Percentiles rank a stretch among this genome's conserved stretches.
Conservation (phyloP, 2,888 invertebrate species). For the Graphium colonna region DNA sequence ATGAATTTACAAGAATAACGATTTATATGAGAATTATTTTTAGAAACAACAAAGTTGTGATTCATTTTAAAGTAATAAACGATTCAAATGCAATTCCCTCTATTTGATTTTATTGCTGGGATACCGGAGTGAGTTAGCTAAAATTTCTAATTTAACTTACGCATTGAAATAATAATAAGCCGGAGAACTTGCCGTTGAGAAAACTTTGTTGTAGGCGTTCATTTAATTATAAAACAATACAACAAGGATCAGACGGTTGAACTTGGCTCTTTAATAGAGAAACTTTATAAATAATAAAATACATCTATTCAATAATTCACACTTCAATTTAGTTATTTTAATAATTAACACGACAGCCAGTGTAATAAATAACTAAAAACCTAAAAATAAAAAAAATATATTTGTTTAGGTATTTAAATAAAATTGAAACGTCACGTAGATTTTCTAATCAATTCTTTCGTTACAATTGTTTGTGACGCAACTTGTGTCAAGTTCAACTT, state of each 20-base stretch:
- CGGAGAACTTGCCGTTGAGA: slow-evolving; percentile 13
- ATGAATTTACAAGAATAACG: too few species aligned
- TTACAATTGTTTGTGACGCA: not conserved
- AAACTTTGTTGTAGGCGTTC: slow-evolving; percentile 20
- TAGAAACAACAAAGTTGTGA: not conserved
- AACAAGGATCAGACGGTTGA: slow-evolving; percentile 19
- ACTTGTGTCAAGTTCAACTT: not conserved
- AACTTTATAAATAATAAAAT: slow-evolving; percentile 20
- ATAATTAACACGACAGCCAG: too few species aligned
- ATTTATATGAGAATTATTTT: too few species aligned
- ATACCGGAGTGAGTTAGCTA: slow-evolving; percentile 14
- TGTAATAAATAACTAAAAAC: too few species aligned
- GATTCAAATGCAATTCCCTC: slow-evolving; percentile 18
- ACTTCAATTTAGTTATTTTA: slow-evolving; percentile 4
- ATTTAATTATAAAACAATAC: slow-evolving; percentile 24
- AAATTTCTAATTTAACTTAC: slow-evolving; percentile 23
- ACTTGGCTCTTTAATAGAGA: slow-evolving; percentile 19
- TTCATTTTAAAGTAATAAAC: slow-evolving; percentile 18
- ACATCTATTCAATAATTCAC: slow-evolving; percentile 11
- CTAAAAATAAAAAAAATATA: too few species aligned
- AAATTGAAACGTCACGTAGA: not conserved
- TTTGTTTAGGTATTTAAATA: not conserved
- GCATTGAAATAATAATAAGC: slow-evolving; percentile 23
- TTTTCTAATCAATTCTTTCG: not conserved
- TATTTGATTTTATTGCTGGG: slow-evolving; percentile 19